A percentile compares a stretch with the other conserved stretches of the same genome.
Evolutionary conservation across 1,140 invertebrate species (phyloP).

Genomic region (Heliconius eleuchia): DNA sequence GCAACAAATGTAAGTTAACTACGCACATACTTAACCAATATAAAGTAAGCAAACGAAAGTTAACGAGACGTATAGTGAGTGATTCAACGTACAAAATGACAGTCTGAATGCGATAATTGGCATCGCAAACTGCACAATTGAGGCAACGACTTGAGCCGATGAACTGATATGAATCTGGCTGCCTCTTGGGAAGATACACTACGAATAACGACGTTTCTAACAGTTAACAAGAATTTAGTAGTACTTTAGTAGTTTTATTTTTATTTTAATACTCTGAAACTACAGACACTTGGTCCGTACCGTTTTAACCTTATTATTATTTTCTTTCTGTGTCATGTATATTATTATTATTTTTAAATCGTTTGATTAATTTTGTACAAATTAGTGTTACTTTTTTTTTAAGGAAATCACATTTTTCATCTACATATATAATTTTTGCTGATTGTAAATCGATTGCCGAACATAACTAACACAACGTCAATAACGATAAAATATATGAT

Average conservation of each 20-base stretch:
- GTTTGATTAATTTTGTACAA: too few species aligned
- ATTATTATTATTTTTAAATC: too few species aligned
- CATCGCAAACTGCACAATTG: conserved; percentile 42
- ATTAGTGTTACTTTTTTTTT: too few species aligned
- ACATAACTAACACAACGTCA: too few species aligned
- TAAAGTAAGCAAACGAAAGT: conserved; percentile 25
- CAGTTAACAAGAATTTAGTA: background rate
- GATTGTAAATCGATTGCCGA: too few species aligned
- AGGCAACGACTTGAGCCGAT: conserved; percentile 59
- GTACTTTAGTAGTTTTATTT: background rate
- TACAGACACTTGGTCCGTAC: too few species aligned
- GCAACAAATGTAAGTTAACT: background rate
- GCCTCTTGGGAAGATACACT: background rate
- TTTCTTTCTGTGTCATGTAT: too few species aligned
- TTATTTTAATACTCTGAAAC: too few species aligned
- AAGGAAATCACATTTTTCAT: too few species aligned
- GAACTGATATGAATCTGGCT: conserved; percentile 46
- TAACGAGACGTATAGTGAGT: conserved; percentile 53
- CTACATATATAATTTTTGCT: too few species aligned
- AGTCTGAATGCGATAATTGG: conserved; percentile 57
- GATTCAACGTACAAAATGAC: conserved; percentile 48
- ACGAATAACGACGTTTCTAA: background rate
- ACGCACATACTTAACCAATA: background rate
- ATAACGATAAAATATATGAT: too few species aligned
- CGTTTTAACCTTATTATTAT: too few species aligned